Evolutionary conservation across 2,113 vertebrate genomes (phyloP).

Genomic region (Ammodytes dubius): DNA sequence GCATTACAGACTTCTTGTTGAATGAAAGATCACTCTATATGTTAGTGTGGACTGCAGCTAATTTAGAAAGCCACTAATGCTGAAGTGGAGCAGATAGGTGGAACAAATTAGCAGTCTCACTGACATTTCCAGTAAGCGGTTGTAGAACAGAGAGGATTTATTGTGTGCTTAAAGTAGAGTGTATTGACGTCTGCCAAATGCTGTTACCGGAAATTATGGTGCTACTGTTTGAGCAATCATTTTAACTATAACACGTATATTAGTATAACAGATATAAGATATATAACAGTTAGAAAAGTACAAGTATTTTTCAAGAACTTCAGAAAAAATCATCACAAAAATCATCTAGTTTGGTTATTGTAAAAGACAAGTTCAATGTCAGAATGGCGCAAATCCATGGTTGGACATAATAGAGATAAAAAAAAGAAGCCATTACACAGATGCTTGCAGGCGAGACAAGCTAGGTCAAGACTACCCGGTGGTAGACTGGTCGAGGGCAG

Average conservation of each 20-base stretch:
- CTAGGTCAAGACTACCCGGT: constrained; percentile 19
- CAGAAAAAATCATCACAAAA: too few species aligned
- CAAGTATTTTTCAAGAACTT: not conserved
- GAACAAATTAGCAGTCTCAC: constrained; percentile 55
- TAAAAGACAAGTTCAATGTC: not conserved
- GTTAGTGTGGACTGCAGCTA: constrained; percentile 31
- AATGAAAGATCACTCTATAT: constrained; percentile 43
- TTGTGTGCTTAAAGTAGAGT: constrained; percentile 58
- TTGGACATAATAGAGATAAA: not conserved
- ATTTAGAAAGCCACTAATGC: constrained; percentile 49
- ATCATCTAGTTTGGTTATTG: not conserved
- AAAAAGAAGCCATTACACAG: constrained; percentile 9
- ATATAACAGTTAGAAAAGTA: not conserved
- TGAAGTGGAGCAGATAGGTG: constrained; percentile 41
- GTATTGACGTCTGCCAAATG: constrained; percentile 62
- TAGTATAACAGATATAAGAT: not conserved
- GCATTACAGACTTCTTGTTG: constrained; percentile 50
- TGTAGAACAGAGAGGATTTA: constrained; percentile 46
- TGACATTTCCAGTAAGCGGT: constrained; percentile 53
- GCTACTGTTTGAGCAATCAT: constrained; percentile 50
- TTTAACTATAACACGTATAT: constrained; percentile 41
- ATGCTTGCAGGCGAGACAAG: constrained; percentile 1
- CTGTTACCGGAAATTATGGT: constrained; percentile 55
- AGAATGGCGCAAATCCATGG: constrained; percentile 9
- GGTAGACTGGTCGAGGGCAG: constrained; percentile 28